phyloP scores from a whole-genome alignment of 2,797 vertebrate species.

The Iguana delicatissima region DNA sequence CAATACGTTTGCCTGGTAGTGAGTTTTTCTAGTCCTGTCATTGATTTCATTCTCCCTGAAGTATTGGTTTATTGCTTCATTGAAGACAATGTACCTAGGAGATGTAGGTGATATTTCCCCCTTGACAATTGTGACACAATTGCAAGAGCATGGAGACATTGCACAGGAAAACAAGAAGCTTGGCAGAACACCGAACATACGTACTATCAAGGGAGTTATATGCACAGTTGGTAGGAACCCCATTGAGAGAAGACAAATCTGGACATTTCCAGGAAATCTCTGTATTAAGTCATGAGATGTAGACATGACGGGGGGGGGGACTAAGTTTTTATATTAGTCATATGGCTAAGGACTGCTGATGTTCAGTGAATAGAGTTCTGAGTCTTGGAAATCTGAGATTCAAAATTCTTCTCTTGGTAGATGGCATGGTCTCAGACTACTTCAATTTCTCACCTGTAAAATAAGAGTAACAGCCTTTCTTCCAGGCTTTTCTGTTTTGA shows the following conservation, averaged over 20 bases:
- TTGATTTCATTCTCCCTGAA: neutral
- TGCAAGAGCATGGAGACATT: neutral
- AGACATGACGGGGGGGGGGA: neutral
- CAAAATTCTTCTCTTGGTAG: neutral
- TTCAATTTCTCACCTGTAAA: neutral
- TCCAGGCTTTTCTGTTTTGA: neutral
- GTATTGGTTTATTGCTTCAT: neutral
- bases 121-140: conserved; percentile 34
- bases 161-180: conserved; percentile 6
- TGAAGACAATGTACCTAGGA: neutral
- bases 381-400: neutral
- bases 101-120: neutral
- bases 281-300: neutral
- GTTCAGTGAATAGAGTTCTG: neutral
- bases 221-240: neutral
- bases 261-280: conserved; percentile 13
- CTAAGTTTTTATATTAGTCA: neutral
- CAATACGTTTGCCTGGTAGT: neutral
- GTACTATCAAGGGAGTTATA: neutral
- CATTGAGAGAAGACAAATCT: neutral
- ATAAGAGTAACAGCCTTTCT: neutral
- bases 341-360: neutral
- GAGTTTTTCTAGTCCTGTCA: neutral
- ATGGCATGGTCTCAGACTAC: neutral
- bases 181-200: conserved; percentile 19